phyloP scores from a whole-genome alignment of 2,888 invertebrate genomes.

The Orthosia incerta region DNA sequence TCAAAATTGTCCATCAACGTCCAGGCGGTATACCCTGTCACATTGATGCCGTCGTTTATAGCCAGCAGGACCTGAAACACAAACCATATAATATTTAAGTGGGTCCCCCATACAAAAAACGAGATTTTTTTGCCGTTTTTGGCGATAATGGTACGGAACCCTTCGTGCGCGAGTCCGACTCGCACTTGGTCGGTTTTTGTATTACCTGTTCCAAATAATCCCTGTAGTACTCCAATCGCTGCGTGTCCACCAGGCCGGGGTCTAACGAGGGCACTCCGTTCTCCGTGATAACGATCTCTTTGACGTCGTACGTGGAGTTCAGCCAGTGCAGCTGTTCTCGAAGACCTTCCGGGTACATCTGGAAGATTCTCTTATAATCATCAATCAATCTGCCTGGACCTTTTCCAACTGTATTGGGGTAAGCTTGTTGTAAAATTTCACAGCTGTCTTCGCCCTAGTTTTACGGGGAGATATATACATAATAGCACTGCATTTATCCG shows the following conservation, averaged over 20 bases:
- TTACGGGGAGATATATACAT: too few relatives aligned
- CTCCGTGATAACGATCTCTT: slow-evolving; percentile 85
- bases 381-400: too few relatives aligned
- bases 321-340: slow-evolving; percentile 80
- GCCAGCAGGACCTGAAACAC: slow-evolving; percentile 77
- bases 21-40: slow-evolving; percentile 91
- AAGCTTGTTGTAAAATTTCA: too few relatives aligned
- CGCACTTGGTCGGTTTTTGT: too few relatives aligned
- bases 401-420: too few relatives aligned
- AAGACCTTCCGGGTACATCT: slow-evolving; percentile 82
- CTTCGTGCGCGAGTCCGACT: too few relatives aligned
- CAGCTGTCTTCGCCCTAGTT: too few relatives aligned
- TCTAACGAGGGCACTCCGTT: slow-evolving; percentile 79
- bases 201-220: slow-evolving; percentile 73
- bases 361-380: slow-evolving; percentile 57
- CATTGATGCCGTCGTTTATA: slow-evolving; percentile 82
- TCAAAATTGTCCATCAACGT: slow-evolving; percentile 92
- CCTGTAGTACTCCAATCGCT: slow-evolving; percentile 69
- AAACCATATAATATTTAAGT: too few relatives aligned
- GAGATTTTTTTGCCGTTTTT: too few relatives aligned
- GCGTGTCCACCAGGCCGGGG: slow-evolving; percentile 71
- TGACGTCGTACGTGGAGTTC: slow-evolving; percentile 80
- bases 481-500: too few relatives aligned
- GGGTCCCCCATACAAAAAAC: too few relatives aligned
- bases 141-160: too few relatives aligned